A percentile compares a stretch with the other conserved stretches of the same genome.
Conservation (phyloP, 2,888 invertebrate genomes). For the Lamellibrachia columna region DNA sequence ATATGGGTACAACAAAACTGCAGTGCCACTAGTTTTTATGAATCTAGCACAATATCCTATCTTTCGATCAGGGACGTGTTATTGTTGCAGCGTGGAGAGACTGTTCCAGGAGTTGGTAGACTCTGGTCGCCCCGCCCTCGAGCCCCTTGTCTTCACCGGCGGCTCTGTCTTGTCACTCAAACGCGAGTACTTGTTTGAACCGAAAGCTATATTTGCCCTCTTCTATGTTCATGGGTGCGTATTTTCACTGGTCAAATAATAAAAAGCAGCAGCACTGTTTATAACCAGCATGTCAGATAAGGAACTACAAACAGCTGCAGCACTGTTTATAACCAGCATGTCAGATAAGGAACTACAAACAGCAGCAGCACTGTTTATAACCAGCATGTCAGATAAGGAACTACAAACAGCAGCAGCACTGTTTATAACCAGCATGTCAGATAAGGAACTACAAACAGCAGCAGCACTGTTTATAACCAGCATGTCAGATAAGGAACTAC, state of each 20-base stretch:
- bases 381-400: too few species aligned
- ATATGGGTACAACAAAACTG: neutral
- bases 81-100: conserved; percentile 81
- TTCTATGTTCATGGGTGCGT: conserved; percentile 87
- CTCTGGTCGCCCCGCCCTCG: conserved; percentile 86
- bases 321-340: neutral
- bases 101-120: conserved; percentile 86
- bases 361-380: neutral
- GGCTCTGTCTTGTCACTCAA: conserved; percentile 82
- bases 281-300: too few species aligned
- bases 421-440: neutral
- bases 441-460: neutral
- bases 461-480: neutral
- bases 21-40: conserved; percentile 9
- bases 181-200: conserved; percentile 81
- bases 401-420: neutral
- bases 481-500: too few species aligned
- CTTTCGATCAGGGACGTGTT: neutral
- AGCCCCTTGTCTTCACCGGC: conserved; percentile 82
- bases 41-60: neutral
- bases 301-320: too few species aligned
- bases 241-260: neutral
- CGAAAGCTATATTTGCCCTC: conserved; percentile 83
- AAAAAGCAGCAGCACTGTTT: neutral
- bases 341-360: too few species aligned